phyloP scores from a whole-genome alignment of 1,140 invertebrate species.

The Hirudo medicinalis region DNA sequence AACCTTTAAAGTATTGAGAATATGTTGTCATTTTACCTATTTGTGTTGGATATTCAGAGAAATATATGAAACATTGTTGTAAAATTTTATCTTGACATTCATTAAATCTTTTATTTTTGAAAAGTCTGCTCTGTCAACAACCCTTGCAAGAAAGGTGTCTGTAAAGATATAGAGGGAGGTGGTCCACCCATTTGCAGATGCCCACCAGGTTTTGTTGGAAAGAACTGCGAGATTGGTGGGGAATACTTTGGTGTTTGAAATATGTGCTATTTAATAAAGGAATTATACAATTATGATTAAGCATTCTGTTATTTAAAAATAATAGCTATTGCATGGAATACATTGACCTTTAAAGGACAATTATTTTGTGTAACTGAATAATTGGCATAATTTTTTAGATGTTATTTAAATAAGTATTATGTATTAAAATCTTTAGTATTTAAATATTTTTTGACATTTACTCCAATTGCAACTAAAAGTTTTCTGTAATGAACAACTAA shows the following conservation, averaged over 20 bases:
- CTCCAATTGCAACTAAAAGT: too few species aligned
- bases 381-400: background rate
- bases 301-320: too few species aligned
- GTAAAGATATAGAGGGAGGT: background rate
- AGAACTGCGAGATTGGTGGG: background rate
- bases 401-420: background rate
- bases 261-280: too few species aligned
- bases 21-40: background rate
- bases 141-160: slow-evolving; percentile 1
- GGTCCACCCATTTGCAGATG: background rate
- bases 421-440: too few species aligned
- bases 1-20: background rate
- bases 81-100: background rate
- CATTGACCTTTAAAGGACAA: background rate
- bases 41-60: background rate
- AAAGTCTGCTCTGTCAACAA: background rate
- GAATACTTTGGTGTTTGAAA: too few species aligned
- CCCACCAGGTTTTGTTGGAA: slow-evolving; percentile 2
- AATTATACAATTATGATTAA: too few species aligned
- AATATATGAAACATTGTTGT: background rate
- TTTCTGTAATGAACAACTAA: too few species aligned
- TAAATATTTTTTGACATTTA: too few species aligned
- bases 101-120: background rate
- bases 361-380: too few species aligned
- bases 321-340: too few species aligned